Conservation (phyloP, 2,113 vertebrate species). For the Cheirogaleus medius region DNA sequence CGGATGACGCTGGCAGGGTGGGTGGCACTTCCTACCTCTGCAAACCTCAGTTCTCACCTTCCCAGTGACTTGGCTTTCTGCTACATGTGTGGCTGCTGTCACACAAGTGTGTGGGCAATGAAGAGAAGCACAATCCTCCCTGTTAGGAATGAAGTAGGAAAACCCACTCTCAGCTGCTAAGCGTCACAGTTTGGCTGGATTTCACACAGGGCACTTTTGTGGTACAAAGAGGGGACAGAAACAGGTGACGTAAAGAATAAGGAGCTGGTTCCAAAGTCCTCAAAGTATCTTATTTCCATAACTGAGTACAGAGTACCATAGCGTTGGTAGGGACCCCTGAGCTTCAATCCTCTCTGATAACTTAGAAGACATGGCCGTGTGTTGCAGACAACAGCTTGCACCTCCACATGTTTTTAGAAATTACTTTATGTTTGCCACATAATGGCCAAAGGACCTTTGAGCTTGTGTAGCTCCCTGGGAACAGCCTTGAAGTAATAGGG, state of each 20-base stretch:
- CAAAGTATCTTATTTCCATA: not conserved
- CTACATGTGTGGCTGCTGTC: not conserved
- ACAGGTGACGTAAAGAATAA: not conserved
- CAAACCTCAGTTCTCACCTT: not conserved
- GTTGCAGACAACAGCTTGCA: not conserved
- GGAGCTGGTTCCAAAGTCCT: not conserved
- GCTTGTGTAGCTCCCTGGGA: constrained; percentile 56
- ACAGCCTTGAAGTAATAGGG: constrained; percentile 78
- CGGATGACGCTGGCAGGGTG: rapidly evolving
- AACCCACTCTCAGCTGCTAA: not conserved
- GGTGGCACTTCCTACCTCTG: not conserved
- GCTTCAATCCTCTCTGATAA: not conserved
- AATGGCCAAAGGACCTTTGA: constrained; percentile 61
- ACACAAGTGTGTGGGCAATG: not conserved
- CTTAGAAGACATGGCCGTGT: not conserved
- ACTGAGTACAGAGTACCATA: not conserved
- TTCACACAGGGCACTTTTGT: not conserved
- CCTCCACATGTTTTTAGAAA: not conserved
- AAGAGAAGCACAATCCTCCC: not conserved
- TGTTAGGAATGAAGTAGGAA: constrained; percentile 22
- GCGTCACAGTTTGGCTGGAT: not conserved
- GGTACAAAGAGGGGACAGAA: not conserved
- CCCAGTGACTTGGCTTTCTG: not conserved
- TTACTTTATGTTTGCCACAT: constrained; percentile 49
- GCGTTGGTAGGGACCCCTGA: not conserved